These are phyloP conservation scores for Sparus aurata DNA, from an alignment of 2,797 vertebrate species.

Conservation along the genomic window DNA sequence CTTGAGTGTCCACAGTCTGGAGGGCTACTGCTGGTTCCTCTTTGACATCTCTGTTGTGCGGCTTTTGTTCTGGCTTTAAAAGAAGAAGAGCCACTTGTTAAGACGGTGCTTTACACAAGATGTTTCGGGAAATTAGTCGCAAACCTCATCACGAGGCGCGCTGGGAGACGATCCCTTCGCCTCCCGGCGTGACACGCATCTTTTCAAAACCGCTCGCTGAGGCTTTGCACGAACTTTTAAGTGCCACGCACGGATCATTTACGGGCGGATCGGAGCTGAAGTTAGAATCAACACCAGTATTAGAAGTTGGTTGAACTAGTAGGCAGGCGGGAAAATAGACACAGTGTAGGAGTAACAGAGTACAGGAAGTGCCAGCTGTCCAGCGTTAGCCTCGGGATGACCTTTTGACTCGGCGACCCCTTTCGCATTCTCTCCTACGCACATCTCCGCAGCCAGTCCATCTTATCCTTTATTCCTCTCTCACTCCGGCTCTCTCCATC, in stretches of 20 bases:
- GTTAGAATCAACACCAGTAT: constrained; percentile 35
- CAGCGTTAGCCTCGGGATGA: constrained; percentile 58
- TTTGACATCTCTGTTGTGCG: constrained; percentile 1
- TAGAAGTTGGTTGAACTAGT: constrained; percentile 43
- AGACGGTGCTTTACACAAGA: not conserved
- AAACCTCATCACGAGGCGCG: constrained; percentile 26
- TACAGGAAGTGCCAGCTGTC: constrained; percentile 37
- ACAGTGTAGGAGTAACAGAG: constrained; percentile 63
- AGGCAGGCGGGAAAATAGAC: constrained; percentile 47
- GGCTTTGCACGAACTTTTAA: constrained; percentile 7
- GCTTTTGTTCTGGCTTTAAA: constrained; percentile 1
- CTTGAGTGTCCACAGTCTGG: not conserved
- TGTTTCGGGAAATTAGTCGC: constrained; percentile 6
- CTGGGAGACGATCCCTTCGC: constrained; percentile 6
- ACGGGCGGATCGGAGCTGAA: constrained; percentile 25
- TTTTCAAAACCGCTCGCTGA: constrained; percentile 1
- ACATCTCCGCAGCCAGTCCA: constrained; percentile 35
- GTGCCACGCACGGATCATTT: not conserved
- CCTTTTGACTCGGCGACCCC: constrained; percentile 62
- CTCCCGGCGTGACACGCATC: constrained; percentile 2
- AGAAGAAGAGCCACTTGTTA: constrained; percentile 26
- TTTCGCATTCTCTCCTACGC: constrained; percentile 59
- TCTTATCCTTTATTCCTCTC: constrained; percentile 16
- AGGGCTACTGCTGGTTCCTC: not conserved
- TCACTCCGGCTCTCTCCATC: constrained; percentile 44